Conservation (phyloP, 2,113 vertebrate species). For the Carollia perspicillata region DNA sequence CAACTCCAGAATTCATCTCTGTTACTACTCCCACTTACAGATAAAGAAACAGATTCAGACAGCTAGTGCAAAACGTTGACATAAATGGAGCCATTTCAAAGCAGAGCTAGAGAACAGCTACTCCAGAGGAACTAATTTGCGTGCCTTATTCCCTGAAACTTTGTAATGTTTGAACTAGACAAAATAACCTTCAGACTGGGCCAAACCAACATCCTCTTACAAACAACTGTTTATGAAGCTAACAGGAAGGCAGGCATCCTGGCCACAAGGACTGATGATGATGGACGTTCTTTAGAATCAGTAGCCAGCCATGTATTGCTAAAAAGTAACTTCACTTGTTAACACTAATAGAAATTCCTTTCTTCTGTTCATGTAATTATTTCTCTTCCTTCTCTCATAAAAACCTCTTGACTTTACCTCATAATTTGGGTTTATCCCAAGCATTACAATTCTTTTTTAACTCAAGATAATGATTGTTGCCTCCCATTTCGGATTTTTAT, state of each 20-base stretch:
- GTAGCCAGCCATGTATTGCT: background rate
- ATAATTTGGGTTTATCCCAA: background rate
- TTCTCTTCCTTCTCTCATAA: background rate
- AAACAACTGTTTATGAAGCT: background rate
- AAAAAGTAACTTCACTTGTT: background rate
- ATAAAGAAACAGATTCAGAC: slow-evolving; percentile 16
- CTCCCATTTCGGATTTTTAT: background rate
- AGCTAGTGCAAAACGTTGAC: background rate
- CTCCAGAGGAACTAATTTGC: background rate
- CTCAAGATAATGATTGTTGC: background rate
- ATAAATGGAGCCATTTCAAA: background rate
- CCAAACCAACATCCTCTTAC: background rate
- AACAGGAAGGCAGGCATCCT: background rate
- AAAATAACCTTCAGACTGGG: background rate
- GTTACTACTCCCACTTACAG: background rate
- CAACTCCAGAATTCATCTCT: background rate
- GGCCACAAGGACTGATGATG: background rate
- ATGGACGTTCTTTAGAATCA: background rate
- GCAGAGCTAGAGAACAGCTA: background rate
- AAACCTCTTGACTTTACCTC: background rate
- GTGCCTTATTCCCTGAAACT: no score
- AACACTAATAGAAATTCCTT: background rate
- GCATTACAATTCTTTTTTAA: background rate
- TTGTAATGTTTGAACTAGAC: background rate
- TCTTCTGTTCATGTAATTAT: background rate